Evolutionary conservation across 1,140 invertebrate species (phyloP), one percentile per base, ranked within the genome.

Genomic region (Muscidifurax raptorellus): DNA sequence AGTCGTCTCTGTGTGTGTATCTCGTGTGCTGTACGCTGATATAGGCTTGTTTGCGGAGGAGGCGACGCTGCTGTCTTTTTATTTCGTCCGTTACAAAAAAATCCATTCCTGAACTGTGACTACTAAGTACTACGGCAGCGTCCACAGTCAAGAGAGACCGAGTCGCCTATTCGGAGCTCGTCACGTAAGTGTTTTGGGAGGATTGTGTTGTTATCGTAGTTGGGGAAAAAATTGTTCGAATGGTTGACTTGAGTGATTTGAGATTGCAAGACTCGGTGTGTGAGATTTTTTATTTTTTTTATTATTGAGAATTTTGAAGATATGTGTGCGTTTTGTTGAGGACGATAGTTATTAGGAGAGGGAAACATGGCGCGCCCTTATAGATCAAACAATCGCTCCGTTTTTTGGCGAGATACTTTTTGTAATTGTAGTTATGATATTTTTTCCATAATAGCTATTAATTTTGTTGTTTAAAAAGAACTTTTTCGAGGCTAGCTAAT

Each of bases 1-100:
- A 83, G 82, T 12, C 75, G 82, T 78, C 12, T n/a, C n/a, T n/a
- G n/a, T 18, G 52, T 59, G 4, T 59, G 52, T 59, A 59, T 59
- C 4, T 13, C 52, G n/a, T 22, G 36, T 59, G 52, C 15, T n/a
- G 6, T 22, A n/a, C 52, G 7, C 47, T 7, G 10, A 9, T 25
- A 22, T 59, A 59, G 1, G 15, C 3, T 59, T 59, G n/a, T 22
- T 59, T 79, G 71, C 28, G 71, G 71, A 82, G 67, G 67, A 72
- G 47, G 71, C 30, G 71, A 82, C 71, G 71, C 69, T 72, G 28
- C 27, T 71, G 15, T 22, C 18, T 59, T 59, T 59, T 7, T 22
- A 59, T n/a, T 74, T 32, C 32, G 74, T 47, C 25, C 67, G 80
- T 81, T 74, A 76, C 25, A 30, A 30, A 69, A 13, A 59, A 59